phyloP scores from a whole-genome alignment of 2,888 invertebrate species.

The Mythimna lalbum region DNA sequence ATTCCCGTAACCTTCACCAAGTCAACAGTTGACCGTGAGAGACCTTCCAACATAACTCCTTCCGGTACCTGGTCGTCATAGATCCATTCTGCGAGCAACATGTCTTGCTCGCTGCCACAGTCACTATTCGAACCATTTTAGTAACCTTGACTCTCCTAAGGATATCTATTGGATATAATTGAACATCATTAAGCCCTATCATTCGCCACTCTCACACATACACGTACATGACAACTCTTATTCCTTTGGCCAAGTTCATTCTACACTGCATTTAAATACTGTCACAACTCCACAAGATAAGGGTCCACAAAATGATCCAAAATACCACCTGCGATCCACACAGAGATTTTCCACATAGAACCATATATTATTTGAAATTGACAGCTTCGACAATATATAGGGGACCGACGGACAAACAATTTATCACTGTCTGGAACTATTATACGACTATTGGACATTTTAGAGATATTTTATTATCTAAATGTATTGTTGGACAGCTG shows the following conservation, averaged over 20 bases:
- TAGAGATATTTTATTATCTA: constrained; percentile 4
- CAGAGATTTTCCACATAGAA: constrained; percentile 18
- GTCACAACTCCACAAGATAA: constrained; percentile 36
- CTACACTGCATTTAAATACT: constrained; percentile 14
- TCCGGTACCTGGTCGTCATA: no score
- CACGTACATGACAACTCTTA: not conserved
- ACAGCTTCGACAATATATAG: constrained; percentile 43
- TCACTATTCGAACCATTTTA: no score
- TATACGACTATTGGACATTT: constrained; percentile 25
- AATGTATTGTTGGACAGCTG: not conserved
- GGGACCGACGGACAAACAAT: constrained; percentile 18
- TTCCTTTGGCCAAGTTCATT: no score
- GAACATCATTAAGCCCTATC: not conserved
- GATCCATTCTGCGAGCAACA: no score
- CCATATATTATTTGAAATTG: constrained; percentile 50
- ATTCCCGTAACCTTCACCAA: no score
- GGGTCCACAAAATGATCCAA: constrained; percentile 29
- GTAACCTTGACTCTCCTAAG: not conserved
- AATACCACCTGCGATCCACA: constrained; percentile 35
- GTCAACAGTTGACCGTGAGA: no score
- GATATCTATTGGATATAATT: not conserved
- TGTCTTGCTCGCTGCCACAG: no score
- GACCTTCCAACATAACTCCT: no score
- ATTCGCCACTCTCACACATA: not conserved
- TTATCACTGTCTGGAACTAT: constrained; percentile 31